Evolutionary conservation across 1,140 invertebrate genomes (phyloP), one percentile per base, ranked within the genome.

Genomic region (Wasmannia auropunctata): DNA sequence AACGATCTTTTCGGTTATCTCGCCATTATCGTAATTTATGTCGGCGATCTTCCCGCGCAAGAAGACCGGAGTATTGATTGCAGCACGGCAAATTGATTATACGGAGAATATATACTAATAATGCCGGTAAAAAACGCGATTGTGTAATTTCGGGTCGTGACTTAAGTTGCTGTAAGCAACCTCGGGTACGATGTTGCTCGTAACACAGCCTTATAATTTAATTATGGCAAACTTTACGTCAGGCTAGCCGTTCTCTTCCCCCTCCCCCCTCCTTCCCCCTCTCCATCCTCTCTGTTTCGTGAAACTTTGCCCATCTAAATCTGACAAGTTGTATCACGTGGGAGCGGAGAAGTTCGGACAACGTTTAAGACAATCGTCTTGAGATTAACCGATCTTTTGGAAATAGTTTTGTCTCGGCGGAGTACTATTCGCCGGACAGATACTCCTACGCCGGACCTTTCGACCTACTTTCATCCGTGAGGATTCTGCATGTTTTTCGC

Each of bases 141-240:
- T 40, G 16, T 40, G 16, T 22, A 72, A 43, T 34, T 34, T 74
- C 28, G n/a, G 19, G 14, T 34, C 3, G 40, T 19, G 43, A 72
- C 22, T 19, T 5, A 74, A 72, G 40, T 46, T 83, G n/a, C 14
- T 25, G 7, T 6, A 25, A 51, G n/a, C 25, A 58, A 54, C 8
- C n/a, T 2, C 19, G 4, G 0, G 2, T 43, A 3, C 7, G 7
- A 34, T 28, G 28, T 43, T 40, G 22, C 31, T 54, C 19, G 10
- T 58, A 81, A 19, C 11, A 67, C 19, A 79, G 11, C n/a, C 14
- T 43, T 56, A 60, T 46, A 83, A 83, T 83, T 83, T 58, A 43
- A 83, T 83, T 83, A 83, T 3, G 4, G 37, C 5, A 49, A 72
- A 58, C 58, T 65, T 6, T 43, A 25, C 28, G 8, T 40, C 43